Conservation (phyloP, 1,140 invertebrate species). For the Papilio dardanus region DNA sequence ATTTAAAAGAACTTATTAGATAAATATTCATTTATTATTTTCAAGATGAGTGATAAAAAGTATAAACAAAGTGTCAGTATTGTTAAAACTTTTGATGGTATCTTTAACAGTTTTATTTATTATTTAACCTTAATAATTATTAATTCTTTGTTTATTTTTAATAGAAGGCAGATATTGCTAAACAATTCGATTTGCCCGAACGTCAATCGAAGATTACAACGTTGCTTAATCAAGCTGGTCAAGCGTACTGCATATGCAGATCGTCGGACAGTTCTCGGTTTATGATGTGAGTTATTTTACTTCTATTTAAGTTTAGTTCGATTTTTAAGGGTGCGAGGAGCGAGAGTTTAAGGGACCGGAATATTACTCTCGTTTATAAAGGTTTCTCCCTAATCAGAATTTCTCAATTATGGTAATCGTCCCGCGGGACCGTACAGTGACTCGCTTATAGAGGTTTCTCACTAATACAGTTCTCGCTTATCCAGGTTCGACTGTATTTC, state of each 20-base stretch:
- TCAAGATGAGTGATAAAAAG: slow-evolving; percentile 69
- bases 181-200: slow-evolving; percentile 94
- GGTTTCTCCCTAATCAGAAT: too few species aligned
- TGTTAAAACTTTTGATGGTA: slow-evolving; percentile 9
- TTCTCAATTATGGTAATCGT: too few species aligned
- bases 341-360: too few species aligned
- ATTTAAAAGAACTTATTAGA: background rate
- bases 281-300: slow-evolving; percentile 92
- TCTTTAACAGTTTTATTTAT: slow-evolving; percentile 22
- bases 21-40: background rate
- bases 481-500: too few species aligned
- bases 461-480: too few species aligned
- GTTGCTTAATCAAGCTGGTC: slow-evolving; percentile 92
- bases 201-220: slow-evolving; percentile 95
- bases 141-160: slow-evolving; percentile 45
- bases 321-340: too few species aligned
- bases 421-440: too few species aligned
- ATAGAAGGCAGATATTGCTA: slow-evolving; percentile 94
- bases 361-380: too few species aligned
- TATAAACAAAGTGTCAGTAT: slow-evolving; percentile 72
- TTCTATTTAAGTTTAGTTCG: too few species aligned
- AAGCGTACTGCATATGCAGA: slow-evolving; percentile 97
- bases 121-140: slow-evolving; percentile 20
- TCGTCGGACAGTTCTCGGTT: slow-evolving; percentile 96
- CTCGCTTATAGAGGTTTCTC: too few species aligned